Evolutionary conservation across 2,888 invertebrate species (phyloP).

Genomic region (Chaetogeoica ovagalla): DNA sequence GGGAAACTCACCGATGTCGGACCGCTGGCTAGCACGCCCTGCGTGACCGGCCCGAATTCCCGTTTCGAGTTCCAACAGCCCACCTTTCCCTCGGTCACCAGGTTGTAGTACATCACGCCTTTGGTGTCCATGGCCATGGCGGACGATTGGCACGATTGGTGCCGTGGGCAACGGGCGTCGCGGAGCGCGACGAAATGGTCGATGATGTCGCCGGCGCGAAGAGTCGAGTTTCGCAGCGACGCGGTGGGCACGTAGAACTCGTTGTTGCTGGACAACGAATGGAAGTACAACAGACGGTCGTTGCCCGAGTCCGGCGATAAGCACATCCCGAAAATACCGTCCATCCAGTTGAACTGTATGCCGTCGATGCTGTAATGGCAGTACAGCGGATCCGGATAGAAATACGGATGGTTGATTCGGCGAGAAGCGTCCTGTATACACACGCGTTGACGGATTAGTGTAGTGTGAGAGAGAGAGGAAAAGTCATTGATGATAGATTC

Average conservation of each 20-base stretch:
- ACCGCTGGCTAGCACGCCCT: constrained; percentile 63
- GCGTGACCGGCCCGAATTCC: constrained; percentile 55
- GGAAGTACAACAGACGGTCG: constrained; percentile 73
- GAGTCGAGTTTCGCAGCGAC: constrained; percentile 67
- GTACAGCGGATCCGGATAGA: constrained; percentile 65
- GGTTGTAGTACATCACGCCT: constrained; percentile 75
- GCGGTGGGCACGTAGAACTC: constrained; percentile 75
- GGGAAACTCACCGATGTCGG: constrained; percentile 70
- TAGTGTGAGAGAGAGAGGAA: too few species aligned
- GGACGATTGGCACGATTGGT: constrained; percentile 66
- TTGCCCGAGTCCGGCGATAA: constrained; percentile 64
- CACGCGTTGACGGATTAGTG: too few species aligned
- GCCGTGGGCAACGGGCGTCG: constrained; percentile 55
- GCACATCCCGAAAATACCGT: constrained; percentile 76
- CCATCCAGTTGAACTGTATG: constrained; percentile 66
- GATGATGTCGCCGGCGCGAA: constrained; percentile 58
- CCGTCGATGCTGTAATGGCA: constrained; percentile 58
- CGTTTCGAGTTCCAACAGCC: constrained; percentile 76
- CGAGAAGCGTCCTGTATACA: constrained; percentile 68
- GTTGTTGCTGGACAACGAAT: constrained; percentile 75
- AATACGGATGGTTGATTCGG: constrained; percentile 73
- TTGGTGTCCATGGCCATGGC: constrained; percentile 72
- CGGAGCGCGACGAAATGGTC: constrained; percentile 56
- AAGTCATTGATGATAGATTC: too few species aligned
- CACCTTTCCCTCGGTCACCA: constrained; percentile 73